A percentile compares a stretch with the other conserved stretches of the same genome.
phyloP scores from a whole-genome alignment of 2,113 vertebrate genomes.

The Pterocles gutturalis region DNA sequence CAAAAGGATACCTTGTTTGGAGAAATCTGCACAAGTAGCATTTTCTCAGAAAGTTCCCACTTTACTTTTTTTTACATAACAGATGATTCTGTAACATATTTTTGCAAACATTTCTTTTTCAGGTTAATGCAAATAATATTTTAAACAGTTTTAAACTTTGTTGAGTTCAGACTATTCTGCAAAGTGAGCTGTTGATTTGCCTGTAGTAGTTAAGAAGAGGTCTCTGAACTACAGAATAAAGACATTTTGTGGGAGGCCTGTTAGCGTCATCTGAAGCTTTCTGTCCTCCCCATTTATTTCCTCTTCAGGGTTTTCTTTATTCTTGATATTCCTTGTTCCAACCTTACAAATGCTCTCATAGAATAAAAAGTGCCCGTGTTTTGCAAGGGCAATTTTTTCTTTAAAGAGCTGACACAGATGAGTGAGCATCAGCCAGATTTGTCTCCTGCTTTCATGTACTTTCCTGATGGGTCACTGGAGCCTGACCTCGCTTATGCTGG shows the following conservation, averaged over 20 bases:
- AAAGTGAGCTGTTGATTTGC: background rate
- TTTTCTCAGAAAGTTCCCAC: background rate
- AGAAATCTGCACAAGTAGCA: background rate
- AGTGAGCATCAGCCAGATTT: constrained; percentile 29
- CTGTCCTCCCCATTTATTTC: background rate
- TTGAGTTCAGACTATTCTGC: background rate
- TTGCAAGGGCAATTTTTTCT: background rate
- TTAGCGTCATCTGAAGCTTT: background rate
- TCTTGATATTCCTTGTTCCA: background rate
- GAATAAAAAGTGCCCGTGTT: background rate
- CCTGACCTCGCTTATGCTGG: background rate
- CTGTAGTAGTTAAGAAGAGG: background rate
- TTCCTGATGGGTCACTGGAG: constrained; percentile 12
- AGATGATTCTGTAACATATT: background rate
- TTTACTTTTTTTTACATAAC: background rate
- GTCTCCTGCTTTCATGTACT: background rate
- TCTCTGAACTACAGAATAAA: background rate
- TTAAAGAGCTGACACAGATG: background rate
- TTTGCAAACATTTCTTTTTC: background rate
- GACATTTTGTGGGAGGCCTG: background rate
- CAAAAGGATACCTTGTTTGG: background rate
- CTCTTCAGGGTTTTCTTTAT: background rate
- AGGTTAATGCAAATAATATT: background rate
- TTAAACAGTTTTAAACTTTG: background rate
- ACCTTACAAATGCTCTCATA: background rate